Evolutionary conservation across 37 sponge, comb jelly and placozoan species (phyloP), one percentile per base, ranked within the genome.

Genomic region (Axinella damicornis): DNA sequence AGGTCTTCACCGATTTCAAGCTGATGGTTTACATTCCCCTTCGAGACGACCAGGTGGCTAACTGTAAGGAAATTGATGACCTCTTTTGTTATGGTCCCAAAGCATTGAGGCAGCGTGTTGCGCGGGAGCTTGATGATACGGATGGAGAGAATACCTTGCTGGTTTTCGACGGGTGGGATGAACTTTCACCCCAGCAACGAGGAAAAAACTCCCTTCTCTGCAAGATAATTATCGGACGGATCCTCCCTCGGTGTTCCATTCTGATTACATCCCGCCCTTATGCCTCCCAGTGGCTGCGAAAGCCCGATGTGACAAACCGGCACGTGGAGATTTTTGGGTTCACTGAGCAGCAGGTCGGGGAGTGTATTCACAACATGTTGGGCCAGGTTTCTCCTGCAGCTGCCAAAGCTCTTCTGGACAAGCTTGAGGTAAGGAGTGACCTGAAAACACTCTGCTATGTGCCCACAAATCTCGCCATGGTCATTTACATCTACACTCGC

Each of bases 81-180:
- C 25, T 65, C 24, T 65, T 65, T 21, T 65, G 30, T 25, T 65
- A 65, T 65, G 67, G 67, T 27, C 30, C 67, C 67, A 27, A 27
- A 25, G 71, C 11, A 12, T n/a, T n/a, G n/a, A n/a, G n/a, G 18
- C 13, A 28, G 14, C 13, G 17, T n/a, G 72, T 71, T 18, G 52
- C 40, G 14, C 14, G 12, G 20, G 11, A 36, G 11, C 17, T 71
- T 31, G 20, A 74, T 5, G 30, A 24, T 22, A 74, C 57, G 19
- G 22, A 31, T 53, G 75, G 75, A 24, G 30, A 20, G 30, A 31
- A 53, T 53, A n/a, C 53, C 20, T 31, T 74, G 54, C 22, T 74
- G 6, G n/a, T 74, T 22, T 74, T 74, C 53, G 75, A 74, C 32
- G 75, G 75, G 5, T 74, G 11, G 41, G 75, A 74, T 74, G 75